Percentiles rank a stretch among this genome's conserved stretches.
phyloP scores from a whole-genome alignment of 2,797 vertebrate species.

The Salmo trutta region DNA sequence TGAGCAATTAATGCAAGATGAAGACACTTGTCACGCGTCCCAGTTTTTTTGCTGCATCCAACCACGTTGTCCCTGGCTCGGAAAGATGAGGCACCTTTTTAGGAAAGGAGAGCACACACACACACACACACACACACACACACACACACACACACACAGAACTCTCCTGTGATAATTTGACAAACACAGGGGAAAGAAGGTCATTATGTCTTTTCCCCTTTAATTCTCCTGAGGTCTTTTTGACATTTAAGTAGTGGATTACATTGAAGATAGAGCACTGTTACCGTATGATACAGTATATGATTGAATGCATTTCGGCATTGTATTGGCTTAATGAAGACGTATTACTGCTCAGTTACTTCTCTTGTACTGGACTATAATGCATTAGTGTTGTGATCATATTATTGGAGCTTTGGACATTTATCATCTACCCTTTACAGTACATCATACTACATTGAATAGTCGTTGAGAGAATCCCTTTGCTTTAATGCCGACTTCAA shows the following conservation, averaged over 20 bases:
- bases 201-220: neutral
- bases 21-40: slow-evolving; percentile 90
- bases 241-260: neutral
- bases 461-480: slow-evolving; percentile 25
- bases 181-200: slow-evolving; percentile 4
- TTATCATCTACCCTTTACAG: slow-evolving; percentile 6
- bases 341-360: slow-evolving; percentile 13
- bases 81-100: slow-evolving; percentile 60
- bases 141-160: neutral
- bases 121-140: slow-evolving; percentile 1
- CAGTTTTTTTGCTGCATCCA: slow-evolving; percentile 84
- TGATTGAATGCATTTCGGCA: neutral
- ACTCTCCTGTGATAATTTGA: slow-evolving; percentile 27
- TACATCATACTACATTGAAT: slow-evolving; percentile 15
- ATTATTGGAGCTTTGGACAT: slow-evolving; percentile 8
- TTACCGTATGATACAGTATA: neutral
- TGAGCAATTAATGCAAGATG: slow-evolving; percentile 99
- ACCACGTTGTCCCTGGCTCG: slow-evolving; percentile 85
- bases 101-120: neutral
- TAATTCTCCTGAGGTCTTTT: neutral
- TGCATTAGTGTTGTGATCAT: slow-evolving; percentile 26
- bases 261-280: neutral
- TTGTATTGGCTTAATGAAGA: neutral
- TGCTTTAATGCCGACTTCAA: slow-evolving; percentile 36
- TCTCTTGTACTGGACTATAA: slow-evolving; percentile 15